Evolutionary conservation across 2,797 vertebrate genomes (phyloP), one percentile per base, ranked within the genome.

Genomic region (Ispidina lecontei): DNA sequence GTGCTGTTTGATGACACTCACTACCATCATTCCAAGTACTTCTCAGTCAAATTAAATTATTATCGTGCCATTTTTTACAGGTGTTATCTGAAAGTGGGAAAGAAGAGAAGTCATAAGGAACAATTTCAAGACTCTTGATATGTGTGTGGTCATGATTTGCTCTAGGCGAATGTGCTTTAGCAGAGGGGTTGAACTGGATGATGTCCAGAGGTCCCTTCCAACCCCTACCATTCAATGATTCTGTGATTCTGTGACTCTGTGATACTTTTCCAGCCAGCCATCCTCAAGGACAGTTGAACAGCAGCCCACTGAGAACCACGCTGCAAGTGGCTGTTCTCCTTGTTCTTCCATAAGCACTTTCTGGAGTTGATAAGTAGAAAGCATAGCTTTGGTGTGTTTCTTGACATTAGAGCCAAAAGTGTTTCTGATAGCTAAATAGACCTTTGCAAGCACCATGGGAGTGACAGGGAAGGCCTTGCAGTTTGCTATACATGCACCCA

Each of bases 71-170:
- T 47, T 70, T 43, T 86, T 88, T 81, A 55, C 26, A 69, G 55
- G 47, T 11, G 0, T 49, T 90, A 39, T 46, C 73, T 69, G 63
- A 63, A 71, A 92, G 55, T 10, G 6, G 46, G 35, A 65, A 83
- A 86, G 58, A 54, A 71, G 62, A n/a, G 25, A 35, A 76, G 23
- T 65, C 54, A 46, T 21, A 71, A 91, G 49, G 37, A 93, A 59
- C 49, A 59, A 44, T 55, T 79, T 82, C 72, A 80, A 87, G 26
- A 43, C 31, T 78, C 68, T 65, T 41, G 35, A 5, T 35, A 29
- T 19, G 43, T 0, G 0, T 23, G 58, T 5, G 1, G 37, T 58
- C 31, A 21, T 4, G 1, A 31, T 37, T 87, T 52, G 26, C 51
- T 52, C 51, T 52, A 52, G 28, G 29, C n/a, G 29, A 54, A 19